These are phyloP conservation scores for Lysiphlebus fabarum DNA, from an alignment of 1,140 invertebrate genomes.

Conservation along the genomic window DNA sequence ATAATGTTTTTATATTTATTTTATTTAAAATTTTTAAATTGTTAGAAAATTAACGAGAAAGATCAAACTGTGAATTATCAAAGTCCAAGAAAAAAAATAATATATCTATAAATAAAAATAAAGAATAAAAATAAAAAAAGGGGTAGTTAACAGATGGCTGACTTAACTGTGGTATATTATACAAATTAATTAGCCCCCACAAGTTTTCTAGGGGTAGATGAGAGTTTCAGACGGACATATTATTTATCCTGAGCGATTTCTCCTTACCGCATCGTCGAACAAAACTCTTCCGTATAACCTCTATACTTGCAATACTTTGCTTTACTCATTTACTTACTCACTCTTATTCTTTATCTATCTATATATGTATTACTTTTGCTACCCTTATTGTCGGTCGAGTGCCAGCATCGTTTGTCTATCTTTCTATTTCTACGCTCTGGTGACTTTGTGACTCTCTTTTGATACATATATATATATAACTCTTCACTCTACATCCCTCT, in stretches of 20 bases:
- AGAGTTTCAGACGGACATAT: constrained; percentile 52
- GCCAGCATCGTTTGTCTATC: constrained; percentile 43
- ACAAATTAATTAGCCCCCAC: constrained; percentile 50
- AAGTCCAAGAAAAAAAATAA: neutral
- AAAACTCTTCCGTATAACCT: constrained; percentile 2
- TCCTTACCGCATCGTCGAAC: constrained; percentile 19
- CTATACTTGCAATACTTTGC: neutral
- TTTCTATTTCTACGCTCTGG: constrained; percentile 40
- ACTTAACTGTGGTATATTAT: constrained; percentile 56
- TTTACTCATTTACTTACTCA: constrained; percentile 5
- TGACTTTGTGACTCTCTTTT: constrained; percentile 26
- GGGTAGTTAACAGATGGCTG: constrained; percentile 47
- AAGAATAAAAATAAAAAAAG: constrained; percentile 24
- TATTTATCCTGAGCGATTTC: constrained; percentile 41
- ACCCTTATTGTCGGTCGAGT: constrained; percentile 38
- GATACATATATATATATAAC: constrained; percentile 1
- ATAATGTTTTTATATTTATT: too few relatives aligned
- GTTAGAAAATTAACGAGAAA: too few relatives aligned
- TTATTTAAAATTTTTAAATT: too few relatives aligned
- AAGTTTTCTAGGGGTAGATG: constrained; percentile 22
- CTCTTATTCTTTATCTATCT: neutral
- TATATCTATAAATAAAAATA: neutral
- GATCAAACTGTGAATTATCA: too few relatives aligned
- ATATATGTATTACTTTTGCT: constrained; percentile 13
- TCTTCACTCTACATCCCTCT: neutral